These are phyloP conservation scores for Chaetorhynchus papuensis DNA, from an alignment of 2,113 vertebrate genomes.

Conservation along the genomic window DNA sequence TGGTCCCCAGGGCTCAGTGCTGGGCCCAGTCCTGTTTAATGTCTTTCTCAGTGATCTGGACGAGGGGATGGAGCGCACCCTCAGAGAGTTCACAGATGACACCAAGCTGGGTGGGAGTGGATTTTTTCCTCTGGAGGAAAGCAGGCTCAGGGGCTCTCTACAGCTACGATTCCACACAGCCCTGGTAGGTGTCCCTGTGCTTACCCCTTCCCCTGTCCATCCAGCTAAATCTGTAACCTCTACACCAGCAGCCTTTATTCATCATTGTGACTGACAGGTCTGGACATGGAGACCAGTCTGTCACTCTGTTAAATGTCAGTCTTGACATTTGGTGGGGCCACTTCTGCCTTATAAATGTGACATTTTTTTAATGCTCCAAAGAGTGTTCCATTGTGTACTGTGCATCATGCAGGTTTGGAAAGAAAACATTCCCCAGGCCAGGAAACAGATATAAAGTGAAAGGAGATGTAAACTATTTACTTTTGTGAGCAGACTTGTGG, in stretches of 20 bases:
- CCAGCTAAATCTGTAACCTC: not conserved
- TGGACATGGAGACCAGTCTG: not conserved
- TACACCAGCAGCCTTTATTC: not conserved
- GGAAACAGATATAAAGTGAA: not conserved
- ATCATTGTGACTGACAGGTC: not conserved
- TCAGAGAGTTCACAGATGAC: not conserved
- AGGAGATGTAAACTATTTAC: not conserved
- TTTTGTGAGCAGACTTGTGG: not conserved
- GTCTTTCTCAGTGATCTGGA: not conserved
- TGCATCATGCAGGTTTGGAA: not conserved
- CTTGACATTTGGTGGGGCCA: not conserved
- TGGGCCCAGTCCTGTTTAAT: not conserved
- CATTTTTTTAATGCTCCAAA: not conserved
- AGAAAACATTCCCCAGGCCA: not conserved
- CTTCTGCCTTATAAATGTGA: slow-evolving; percentile 6
- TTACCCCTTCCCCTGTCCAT: not conserved
- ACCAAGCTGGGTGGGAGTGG: not conserved
- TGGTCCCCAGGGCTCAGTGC: not conserved
- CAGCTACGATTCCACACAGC: not conserved
- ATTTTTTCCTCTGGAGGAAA: not conserved
- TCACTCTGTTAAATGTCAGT: slow-evolving; percentile 13
- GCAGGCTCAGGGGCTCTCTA: not conserved
- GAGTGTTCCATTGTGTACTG: not conserved
- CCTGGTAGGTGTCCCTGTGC: not conserved
- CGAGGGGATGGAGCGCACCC: not conserved